These are phyloP conservation scores for Dipodomys spectabilis DNA, from an alignment of 2,113 vertebrate genomes.

Conservation along the genomic window DNA sequence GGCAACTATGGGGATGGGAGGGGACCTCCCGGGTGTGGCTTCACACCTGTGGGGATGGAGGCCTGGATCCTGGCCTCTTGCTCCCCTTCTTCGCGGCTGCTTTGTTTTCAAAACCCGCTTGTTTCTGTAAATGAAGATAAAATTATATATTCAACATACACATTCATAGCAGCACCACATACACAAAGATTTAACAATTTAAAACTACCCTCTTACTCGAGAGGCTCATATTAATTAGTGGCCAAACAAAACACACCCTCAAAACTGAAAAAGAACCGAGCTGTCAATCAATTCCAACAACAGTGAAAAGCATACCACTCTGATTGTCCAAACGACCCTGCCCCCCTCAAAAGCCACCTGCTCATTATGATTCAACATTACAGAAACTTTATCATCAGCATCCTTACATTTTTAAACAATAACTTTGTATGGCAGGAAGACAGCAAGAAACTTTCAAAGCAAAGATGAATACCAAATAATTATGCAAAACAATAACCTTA, in stretches of 20 bases:
- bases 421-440: neutral
- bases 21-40: constrained; percentile 59
- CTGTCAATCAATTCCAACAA: neutral
- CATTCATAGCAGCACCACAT: neutral
- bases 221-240: constrained; percentile 6
- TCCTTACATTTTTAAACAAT: constrained; percentile 6
- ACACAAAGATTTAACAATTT: neutral
- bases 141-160: constrained; percentile 33
- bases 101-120: constrained; percentile 69
- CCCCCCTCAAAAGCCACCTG: constrained; percentile 41
- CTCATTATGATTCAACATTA: constrained; percentile 28
- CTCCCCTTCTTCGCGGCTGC: constrained; percentile 40
- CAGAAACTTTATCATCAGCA: constrained; percentile 19
- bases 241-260: neutral
- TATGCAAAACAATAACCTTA: constrained; percentile 19
- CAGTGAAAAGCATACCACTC: neutral
- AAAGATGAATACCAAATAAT: constrained; percentile 26
- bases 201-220: neutral
- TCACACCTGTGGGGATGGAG: constrained; percentile 55
- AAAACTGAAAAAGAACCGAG: neutral
- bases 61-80: constrained; percentile 68
- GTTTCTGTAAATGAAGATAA: constrained; percentile 72
- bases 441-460: constrained; percentile 12
- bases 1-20: constrained; percentile 47
- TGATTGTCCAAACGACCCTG: constrained; percentile 14